Conservation (phyloP, 2,113 vertebrate genomes). For the Dermatemys mawii region DNA sequence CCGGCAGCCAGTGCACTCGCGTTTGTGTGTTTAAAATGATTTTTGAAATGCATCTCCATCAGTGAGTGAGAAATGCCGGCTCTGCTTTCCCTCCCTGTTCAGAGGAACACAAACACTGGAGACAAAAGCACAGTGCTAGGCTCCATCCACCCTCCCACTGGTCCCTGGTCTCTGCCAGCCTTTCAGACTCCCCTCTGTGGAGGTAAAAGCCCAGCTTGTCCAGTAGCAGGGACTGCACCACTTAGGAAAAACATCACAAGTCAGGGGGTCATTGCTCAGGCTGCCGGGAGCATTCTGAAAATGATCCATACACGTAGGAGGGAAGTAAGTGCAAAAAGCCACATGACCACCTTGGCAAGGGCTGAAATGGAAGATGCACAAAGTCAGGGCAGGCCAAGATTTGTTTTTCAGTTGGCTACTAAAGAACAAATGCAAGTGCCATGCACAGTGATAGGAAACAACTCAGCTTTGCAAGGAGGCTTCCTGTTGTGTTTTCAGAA, state of each 20-base stretch:
- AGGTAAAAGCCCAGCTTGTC: not conserved
- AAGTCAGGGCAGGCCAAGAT: too few species aligned
- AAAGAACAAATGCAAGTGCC: accelerated
- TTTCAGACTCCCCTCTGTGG: not conserved
- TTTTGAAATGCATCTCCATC: not conserved
- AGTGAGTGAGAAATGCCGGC: not conserved
- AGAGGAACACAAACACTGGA: not conserved
- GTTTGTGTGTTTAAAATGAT: not conserved
- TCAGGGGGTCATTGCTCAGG: not conserved
- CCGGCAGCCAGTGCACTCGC: not conserved
- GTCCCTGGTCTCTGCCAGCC: not conserved
- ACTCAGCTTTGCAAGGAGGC: not conserved
- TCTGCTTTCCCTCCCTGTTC: not conserved
- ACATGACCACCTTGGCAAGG: accelerated
- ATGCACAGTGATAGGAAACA: accelerated
- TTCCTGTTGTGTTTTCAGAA: not conserved
- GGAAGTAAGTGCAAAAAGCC: not conserved
- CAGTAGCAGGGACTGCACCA: not conserved
- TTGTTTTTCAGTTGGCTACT: not conserved
- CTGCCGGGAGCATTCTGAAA: accelerated
- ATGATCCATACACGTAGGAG: accelerated
- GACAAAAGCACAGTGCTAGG: not conserved
- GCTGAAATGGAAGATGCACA: accelerated
- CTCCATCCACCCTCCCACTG: not conserved
- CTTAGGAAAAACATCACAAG: not conserved